A percentile compares a stretch with the other conserved stretches of the same genome.
Evolutionary conservation across 2,888 invertebrate genomes (phyloP).

Genomic region (Eurois occulta): DNA sequence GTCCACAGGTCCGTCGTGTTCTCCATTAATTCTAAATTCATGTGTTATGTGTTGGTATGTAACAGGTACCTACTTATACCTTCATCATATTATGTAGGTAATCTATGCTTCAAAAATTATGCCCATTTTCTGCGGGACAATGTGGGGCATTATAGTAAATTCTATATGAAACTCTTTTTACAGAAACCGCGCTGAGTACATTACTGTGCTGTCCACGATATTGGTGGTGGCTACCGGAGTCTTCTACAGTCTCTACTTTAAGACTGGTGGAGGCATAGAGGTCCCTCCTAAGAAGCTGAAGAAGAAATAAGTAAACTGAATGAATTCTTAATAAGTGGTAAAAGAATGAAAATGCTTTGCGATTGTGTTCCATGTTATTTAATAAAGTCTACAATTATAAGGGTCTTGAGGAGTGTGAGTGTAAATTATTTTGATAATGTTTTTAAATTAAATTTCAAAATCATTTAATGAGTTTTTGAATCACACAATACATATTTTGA

Average conservation of each 20-base stretch:
- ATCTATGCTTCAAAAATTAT: not conserved
- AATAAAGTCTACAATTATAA: not conserved
- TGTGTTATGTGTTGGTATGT: not conserved
- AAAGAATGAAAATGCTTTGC: conserved; percentile 6
- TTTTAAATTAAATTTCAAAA: not conserved
- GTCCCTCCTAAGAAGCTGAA: conserved; percentile 72
- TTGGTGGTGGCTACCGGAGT: conserved; percentile 90
- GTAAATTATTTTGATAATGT: conserved; percentile 3
- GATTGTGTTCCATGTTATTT: not conserved
- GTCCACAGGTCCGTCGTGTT: not conserved
- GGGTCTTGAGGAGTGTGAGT: not conserved
- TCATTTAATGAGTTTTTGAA: conserved; percentile 1
- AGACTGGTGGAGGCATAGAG: conserved; percentile 72
- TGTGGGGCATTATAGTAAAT: not conserved
- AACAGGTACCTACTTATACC: not conserved
- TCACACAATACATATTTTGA: not conserved
- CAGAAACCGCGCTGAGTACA: conserved; percentile 92
- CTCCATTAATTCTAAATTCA: not conserved
- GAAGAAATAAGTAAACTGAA: conserved; percentile 71
- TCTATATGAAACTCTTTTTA: conserved; percentile 14
- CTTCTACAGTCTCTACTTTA: conserved; percentile 89
- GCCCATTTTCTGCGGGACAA: not conserved
- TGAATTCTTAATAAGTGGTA: not conserved
- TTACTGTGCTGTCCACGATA: conserved; percentile 90
- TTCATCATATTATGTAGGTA: not conserved